phyloP scores from a whole-genome alignment of 2,797 vertebrate genomes.

The Phalloptychus januarius region DNA sequence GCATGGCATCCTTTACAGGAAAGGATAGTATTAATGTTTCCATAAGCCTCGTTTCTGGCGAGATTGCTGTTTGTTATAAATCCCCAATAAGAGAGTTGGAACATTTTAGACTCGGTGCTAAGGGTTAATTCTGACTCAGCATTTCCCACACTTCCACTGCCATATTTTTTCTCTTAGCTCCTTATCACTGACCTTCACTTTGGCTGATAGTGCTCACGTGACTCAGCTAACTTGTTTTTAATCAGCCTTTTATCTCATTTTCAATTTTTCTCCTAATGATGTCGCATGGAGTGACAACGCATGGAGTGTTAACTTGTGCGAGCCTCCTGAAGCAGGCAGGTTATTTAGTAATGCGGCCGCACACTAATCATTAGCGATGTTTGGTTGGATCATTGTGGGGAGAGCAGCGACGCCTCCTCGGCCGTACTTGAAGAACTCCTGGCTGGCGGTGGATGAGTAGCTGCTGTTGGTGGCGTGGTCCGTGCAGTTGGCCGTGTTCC shows the following conservation, averaged over 20 bases:
- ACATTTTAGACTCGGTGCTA: neutral
- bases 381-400: slow-evolving; percentile 4
- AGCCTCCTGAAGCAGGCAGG: neutral
- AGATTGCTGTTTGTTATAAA: neutral
- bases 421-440: slow-evolving; percentile 83
- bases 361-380: neutral
- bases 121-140: neutral
- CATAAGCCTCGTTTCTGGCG: neutral
- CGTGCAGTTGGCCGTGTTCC: slow-evolving; percentile 80
- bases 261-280: neutral
- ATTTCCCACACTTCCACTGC: neutral
- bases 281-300: too few relatives aligned
- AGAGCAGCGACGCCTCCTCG: neutral
- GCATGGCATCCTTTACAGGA: neutral
- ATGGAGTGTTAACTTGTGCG: neutral
- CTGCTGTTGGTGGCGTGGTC: slow-evolving; percentile 63
- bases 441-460: slow-evolving; percentile 78
- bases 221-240: slow-evolving; percentile 3
- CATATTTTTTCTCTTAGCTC: neutral
- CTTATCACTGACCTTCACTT: slow-evolving; percentile 32
- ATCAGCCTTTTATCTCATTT: neutral
- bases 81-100: neutral
- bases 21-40: neutral
- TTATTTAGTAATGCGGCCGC: slow-evolving; percentile 7
- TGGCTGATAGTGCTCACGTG: slow-evolving; percentile 3